A percentile compares a stretch with the other conserved stretches of the same genome.
Conservation (phyloP, 2,797 vertebrate genomes). For the Myotis planiceps region DNA sequence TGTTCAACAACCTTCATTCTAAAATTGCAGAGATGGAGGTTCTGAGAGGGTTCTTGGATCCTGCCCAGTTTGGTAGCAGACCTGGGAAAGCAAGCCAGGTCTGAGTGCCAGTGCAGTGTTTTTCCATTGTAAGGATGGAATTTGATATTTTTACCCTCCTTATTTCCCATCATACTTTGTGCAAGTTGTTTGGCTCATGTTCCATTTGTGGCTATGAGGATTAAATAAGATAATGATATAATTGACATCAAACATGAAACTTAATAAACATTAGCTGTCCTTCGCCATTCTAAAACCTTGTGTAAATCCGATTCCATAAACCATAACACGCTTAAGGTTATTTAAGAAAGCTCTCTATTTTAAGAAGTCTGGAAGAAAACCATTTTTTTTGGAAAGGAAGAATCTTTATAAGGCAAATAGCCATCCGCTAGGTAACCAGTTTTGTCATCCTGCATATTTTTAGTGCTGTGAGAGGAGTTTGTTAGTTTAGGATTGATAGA, state of each 20-base stretch:
- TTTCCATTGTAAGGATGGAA: not conserved
- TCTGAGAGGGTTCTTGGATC: not conserved
- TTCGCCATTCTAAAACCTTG: not conserved
- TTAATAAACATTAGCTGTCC: not conserved
- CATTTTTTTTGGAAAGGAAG: not conserved
- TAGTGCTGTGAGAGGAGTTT: conserved; percentile 37
- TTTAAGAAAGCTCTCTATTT: not conserved
- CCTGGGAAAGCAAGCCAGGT: not conserved
- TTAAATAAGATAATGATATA: not conserved
- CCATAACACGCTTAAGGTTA: not conserved
- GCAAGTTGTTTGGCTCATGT: not conserved
- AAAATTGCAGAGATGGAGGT: not conserved
- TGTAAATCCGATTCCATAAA: conserved; percentile 38
- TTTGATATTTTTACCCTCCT: not conserved
- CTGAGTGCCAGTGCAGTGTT: not conserved
- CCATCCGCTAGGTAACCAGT: conserved; percentile 9
- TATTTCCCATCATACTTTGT: not conserved
- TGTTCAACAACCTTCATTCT: not conserved
- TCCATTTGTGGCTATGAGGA: not conserved
- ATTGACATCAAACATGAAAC: not conserved
- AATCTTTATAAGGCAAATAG: conserved; percentile 57
- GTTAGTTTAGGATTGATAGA: conserved; percentile 45
- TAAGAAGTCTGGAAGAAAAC: conserved; percentile 16
- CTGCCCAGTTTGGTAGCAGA: not conserved
- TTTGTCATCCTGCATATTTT: conserved; percentile 38